Conservation (phyloP, 2,113 vertebrate species). For the Saimiri boliviensis region DNA sequence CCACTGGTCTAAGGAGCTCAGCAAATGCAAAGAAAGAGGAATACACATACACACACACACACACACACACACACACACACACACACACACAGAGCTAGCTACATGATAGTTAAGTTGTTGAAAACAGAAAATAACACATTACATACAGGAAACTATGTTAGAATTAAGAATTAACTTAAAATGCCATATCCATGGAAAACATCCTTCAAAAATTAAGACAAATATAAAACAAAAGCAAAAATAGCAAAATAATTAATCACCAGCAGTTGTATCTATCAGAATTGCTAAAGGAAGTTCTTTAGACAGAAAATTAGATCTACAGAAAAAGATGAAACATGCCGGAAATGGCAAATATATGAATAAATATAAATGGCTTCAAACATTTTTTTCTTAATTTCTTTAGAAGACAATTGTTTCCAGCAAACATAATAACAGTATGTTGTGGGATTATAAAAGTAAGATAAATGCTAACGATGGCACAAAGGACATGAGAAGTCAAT, state of each 20-base stretch:
- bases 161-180: neutral
- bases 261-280: neutral
- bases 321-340: neutral
- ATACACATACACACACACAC: neutral
- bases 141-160: neutral
- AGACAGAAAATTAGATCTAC: slow-evolving; percentile 40
- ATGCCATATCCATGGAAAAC: neutral
- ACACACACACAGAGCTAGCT: neutral
- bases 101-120: neutral
- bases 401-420: neutral
- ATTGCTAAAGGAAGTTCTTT: neutral
- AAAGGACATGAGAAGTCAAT: neutral
- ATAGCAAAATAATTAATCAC: neutral
- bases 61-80: neutral
- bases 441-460: neutral
- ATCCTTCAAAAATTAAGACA: neutral
- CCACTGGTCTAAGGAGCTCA: neutral
- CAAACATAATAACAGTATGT: neutral
- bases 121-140: neutral
- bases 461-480: neutral
- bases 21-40: neutral
- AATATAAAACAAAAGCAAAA: neutral
- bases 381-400: slow-evolving; percentile 9
- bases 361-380: neutral
- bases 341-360: neutral